Percentiles rank a stretch among this genome's conserved stretches.
Evolutionary conservation across 2,797 vertebrate species (phyloP).

Genomic region (Melopsittacus undulatus): DNA sequence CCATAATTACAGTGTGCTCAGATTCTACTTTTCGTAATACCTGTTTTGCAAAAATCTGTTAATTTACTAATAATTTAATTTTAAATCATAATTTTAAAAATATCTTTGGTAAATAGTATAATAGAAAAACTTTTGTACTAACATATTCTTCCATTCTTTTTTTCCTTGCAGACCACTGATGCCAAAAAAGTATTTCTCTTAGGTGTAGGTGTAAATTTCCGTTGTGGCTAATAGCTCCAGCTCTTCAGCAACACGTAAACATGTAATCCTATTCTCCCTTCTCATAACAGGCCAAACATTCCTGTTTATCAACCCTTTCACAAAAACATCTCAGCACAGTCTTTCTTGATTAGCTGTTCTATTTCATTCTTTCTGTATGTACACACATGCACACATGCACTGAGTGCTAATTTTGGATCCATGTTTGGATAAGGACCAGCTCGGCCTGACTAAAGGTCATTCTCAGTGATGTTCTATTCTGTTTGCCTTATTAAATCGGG

Average conservation of each 20-base stretch:
- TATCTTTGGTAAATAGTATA: not conserved
- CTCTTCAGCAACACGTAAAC: not conserved
- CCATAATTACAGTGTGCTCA: not conserved
- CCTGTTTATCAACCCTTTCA: not conserved
- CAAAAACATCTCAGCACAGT: not conserved
- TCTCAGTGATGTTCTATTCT: not conserved
- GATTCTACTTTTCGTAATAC: not conserved
- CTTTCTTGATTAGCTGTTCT: not conserved
- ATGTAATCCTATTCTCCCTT: not conserved
- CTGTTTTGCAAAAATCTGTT: not conserved
- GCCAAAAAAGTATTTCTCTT: not conserved
- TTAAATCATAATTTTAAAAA: not conserved
- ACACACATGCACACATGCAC: not conserved
- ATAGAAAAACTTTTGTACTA: not conserved
- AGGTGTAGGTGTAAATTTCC: not conserved
- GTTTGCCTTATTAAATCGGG: not conserved
- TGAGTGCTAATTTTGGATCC: not conserved
- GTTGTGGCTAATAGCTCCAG: not conserved
- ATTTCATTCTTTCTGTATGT: not conserved
- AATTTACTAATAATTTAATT: not conserved
- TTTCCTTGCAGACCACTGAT: not conserved
- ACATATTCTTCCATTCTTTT: not conserved
- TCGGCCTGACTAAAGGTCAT: not conserved
- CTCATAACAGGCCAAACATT: not conserved
- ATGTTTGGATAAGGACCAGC: not conserved